A percentile compares a stretch with the other conserved stretches of the same genome.
These are phyloP conservation scores for Drosophila meridiana DNA, from an alignment of 2,888 invertebrate species.

Conservation along the genomic window DNA sequence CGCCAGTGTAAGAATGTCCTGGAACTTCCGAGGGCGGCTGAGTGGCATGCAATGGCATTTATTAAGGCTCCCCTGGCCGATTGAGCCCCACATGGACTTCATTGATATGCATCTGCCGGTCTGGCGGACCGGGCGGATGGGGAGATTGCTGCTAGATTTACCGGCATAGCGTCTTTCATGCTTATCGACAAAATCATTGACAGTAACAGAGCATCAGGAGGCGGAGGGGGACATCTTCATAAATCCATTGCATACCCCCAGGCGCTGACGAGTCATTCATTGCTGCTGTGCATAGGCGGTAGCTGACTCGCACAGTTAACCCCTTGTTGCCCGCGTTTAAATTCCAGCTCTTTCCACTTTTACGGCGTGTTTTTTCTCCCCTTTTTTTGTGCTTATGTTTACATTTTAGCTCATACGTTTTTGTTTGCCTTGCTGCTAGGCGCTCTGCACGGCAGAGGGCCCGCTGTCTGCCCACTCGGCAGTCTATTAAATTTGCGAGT, in stretches of 20 bases:
- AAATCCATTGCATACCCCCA: conserved; percentile 36
- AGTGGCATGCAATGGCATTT: conserved; percentile 53
- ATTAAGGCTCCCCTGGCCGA: conserved; percentile 5
- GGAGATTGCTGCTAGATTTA: conserved; percentile 31
- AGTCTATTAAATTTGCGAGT: conserved; percentile 77
- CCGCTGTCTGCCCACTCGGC: conserved; percentile 32
- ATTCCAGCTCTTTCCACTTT: conserved; percentile 24
- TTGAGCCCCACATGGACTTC: conserved; percentile 37
- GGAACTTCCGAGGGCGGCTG: conserved; percentile 36
- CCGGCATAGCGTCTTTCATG: conserved; percentile 63
- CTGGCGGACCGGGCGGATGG: background rate
- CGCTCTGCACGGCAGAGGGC: conserved; percentile 46
- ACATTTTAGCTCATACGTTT: conserved; percentile 32
- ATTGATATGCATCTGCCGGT: conserved; percentile 60
- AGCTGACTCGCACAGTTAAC: conserved; percentile 72
- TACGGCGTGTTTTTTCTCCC: background rate
- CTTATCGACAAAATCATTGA: conserved; percentile 69
- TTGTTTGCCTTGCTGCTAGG: conserved; percentile 40
- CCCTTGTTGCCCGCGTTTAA: conserved; percentile 60
- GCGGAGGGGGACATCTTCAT: conserved; percentile 64
- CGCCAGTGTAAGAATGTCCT: conserved; percentile 58
- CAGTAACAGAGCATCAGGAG: conserved; percentile 1
- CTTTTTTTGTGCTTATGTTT: conserved; percentile 28
- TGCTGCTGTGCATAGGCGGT: conserved; percentile 34
- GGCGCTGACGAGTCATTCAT: conserved; percentile 42